Base-by-base conservation (phyloP, 2,888 invertebrate species). In the Neuroscelio doddi region DNA sequence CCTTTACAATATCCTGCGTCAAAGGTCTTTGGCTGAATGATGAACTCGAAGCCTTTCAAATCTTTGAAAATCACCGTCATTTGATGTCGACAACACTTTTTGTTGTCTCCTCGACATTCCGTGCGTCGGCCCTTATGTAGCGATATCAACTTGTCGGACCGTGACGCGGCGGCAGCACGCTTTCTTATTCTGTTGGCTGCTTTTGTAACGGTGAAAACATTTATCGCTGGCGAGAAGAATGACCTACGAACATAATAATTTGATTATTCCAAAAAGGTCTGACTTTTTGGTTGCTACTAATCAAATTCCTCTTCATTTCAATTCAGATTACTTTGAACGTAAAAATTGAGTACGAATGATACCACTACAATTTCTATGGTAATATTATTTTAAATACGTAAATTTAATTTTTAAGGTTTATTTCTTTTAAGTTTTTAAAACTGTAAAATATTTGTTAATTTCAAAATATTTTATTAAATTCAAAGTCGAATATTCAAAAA, bases 1-100 rank as follows among this genome's bases (percentile, higher is more conserved):
- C 92, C 92, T 63, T 88, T 89, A 79, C 92, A 92, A 75, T 88
- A 91, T 9, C 91, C 91, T 0, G 91, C 91, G 77, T 92, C 91
- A 77, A 91, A 91, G 10, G 84, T 86, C 78, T 89, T 89, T n/a
- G 92, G 92, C 67, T 90, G 89, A 41, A 91, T 85, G 44, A 92
- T 90, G 71, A 89, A 90, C 66, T 89, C 88, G 77, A 89, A 89
- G 15, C 89, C 89, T 64, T 88, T 87, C 21, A 92, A 85, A 53
- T 91, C 89, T 69, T 88, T 88, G 76, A 92, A 91, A 36, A 87
- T 86, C 0, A 92, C 91, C 42, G 87, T 87, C 87, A 92, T 88
- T 45, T 87, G 86, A 77, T 91, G 90, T 9, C 91, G 86, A 74
- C 92, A 92, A 75, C 92, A 92, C 69, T 85, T 85, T 71, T 87